phyloP scores from a whole-genome alignment of 2,888 invertebrate species.

The Brachylomia viminalis region DNA sequence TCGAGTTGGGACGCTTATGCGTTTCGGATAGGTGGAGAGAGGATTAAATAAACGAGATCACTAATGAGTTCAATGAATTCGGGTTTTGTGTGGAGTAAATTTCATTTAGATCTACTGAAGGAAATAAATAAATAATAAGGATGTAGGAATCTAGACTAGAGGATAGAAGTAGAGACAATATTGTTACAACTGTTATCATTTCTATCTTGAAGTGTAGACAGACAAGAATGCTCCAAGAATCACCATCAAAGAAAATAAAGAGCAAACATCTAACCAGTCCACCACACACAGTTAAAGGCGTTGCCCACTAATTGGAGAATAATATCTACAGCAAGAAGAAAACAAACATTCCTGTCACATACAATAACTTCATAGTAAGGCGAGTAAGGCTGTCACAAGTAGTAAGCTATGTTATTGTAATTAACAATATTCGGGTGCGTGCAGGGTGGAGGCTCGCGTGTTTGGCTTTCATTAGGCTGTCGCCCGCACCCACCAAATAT shows the following conservation, averaged over 20 bases:
- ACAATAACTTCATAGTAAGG: constrained; percentile 52
- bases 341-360: constrained; percentile 47
- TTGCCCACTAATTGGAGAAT: constrained; percentile 29
- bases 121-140: too few species aligned
- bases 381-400: constrained; percentile 55
- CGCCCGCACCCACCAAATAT: constrained; percentile 79
- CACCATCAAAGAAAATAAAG: background rate
- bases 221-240: background rate
- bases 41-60: constrained; percentile 52
- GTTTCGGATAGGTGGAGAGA: constrained; percentile 51
- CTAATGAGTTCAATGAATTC: constrained; percentile 25
- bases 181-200: constrained; percentile 15
- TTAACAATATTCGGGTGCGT: constrained; percentile 74
- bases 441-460: constrained; percentile 84
- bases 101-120: constrained; percentile 41
- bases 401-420: constrained; percentile 73
- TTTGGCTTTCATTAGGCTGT: constrained; percentile 85
- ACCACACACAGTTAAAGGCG: background rate
- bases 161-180: background rate
- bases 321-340: constrained; percentile 12
- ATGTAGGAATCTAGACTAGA: constrained; percentile 17
- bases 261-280: background rate
- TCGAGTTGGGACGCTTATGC: constrained; percentile 54
- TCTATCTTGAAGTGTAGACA: background rate
- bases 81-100: constrained; percentile 27